Conservation (phyloP, 2,113 vertebrate species). For the Herpetotheres cachinnans region DNA sequence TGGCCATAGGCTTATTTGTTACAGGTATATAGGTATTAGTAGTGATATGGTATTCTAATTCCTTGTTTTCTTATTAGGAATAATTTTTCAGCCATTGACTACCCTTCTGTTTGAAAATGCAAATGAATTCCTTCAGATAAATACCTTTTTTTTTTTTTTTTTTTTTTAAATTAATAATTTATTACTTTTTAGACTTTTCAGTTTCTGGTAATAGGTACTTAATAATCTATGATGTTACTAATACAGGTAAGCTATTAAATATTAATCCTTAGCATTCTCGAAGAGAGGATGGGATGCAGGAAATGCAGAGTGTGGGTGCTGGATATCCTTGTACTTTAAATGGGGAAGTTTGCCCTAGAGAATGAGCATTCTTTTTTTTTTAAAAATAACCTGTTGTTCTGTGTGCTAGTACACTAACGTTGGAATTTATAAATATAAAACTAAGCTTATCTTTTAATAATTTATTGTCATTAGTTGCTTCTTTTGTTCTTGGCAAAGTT, state of each 20-base stretch:
- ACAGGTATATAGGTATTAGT: fast-evolving
- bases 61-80: neutral
- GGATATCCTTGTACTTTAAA: neutral
- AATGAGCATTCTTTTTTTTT: neutral
- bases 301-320: neutral
- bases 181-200: neutral
- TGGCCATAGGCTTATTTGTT: neutral
- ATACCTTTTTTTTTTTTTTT: fast-evolving
- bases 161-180: neutral
- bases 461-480: neutral
- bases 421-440: neutral
- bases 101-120: neutral
- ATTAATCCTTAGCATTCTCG: neutral
- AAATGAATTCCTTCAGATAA: neutral
- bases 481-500: neutral
- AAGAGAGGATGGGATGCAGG: neutral
- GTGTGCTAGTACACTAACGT: neutral
- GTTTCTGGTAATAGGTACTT: neutral
- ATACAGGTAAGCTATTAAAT: neutral
- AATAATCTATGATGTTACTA: neutral
- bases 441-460: neutral
- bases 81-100: neutral
- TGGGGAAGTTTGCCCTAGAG: neutral
- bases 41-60: neutral
- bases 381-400: neutral